Conservation (phyloP, 2,797 vertebrate genomes). For the Brachyrhaphis roseni region DNA sequence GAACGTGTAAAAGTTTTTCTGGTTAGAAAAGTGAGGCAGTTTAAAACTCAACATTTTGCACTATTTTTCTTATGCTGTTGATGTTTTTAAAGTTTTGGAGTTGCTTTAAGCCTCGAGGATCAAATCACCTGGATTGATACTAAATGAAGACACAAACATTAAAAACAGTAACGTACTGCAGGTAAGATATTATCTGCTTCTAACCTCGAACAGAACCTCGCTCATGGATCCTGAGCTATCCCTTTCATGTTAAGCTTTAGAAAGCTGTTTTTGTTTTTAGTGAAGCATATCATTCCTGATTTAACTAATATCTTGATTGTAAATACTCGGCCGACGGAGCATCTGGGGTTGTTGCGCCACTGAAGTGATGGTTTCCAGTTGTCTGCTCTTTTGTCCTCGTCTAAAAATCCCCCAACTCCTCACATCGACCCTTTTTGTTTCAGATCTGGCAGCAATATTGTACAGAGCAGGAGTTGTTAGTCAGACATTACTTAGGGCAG, state of each 20-base stretch:
- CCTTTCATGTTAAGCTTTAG: slow-evolving; percentile 10
- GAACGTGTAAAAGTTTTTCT: background rate
- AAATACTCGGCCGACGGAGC: slow-evolving; percentile 58
- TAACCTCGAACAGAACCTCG: background rate
- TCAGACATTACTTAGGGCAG: slow-evolving; percentile 3
- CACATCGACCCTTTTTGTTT: slow-evolving; percentile 21
- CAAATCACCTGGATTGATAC: background rate
- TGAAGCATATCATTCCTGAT: slow-evolving; percentile 57
- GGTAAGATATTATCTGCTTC: background rate
- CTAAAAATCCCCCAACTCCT: background rate
- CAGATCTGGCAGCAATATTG: slow-evolving; percentile 53
- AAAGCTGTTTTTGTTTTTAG: slow-evolving; percentile 18
- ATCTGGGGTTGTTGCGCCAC: background rate
- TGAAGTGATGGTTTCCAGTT: slow-evolving; percentile 17
- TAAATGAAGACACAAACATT: background rate
- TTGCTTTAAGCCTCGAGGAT: background rate
- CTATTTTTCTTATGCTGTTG: background rate
- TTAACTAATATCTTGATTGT: slow-evolving; percentile 51
- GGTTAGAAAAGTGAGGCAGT: background rate
- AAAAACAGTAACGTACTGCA: background rate
- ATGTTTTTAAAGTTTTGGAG: background rate
- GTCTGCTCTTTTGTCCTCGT: background rate
- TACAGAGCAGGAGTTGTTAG: slow-evolving; percentile 36
- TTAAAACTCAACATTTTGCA: background rate
- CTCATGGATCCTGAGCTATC: background rate